Evolutionary conservation across 2,113 vertebrate genomes (phyloP), one percentile per base, ranked within the genome.

Genomic region (Crotalus horridus): DNA sequence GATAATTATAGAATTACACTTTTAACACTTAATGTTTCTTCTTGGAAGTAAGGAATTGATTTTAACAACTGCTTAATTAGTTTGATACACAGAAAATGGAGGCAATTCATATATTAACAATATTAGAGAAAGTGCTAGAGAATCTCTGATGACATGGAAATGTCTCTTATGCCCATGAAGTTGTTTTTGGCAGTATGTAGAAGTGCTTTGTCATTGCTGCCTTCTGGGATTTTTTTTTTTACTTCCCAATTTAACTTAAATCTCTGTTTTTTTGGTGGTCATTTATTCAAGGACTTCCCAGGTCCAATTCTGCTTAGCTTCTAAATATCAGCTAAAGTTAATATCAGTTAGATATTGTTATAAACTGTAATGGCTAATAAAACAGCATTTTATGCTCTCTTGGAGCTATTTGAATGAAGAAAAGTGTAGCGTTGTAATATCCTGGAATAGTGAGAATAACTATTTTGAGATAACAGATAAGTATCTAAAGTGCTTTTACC

Each of bases 281-380:
- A 81, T 21, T 39, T 81, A 81, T 81, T 81, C 33, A 81, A 81
- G 74, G 33, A 39, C 33, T 39, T 39, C 20, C 15, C 69, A 81
- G 69, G 33, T 81, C 69, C 17, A 15, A 39, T 15, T 81, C 33
- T 81, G 33, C 33, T 81, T 39, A 81, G 74, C 17, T 81, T 81
- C 17, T 81, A 17, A 81, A 39, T 81, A 20, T 17, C 33, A 81
- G 64, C 64, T 69, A 69, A 69, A 81, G 69, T 81, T 39, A 39
- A 81, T 81, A 43, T 43, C 33, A 81, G 7, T 6, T 9, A 21
- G 74, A 6, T 39, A 39, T 33, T 90, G 93, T 23, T 33, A 92
- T 92, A 23, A 29, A 91, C 93, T 89, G 93, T 90, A 89, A 24
- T 21, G 90, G n/a, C 91, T 96, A 94, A 95, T 92, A 93, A 96